Percentiles rank a stretch among this genome's conserved stretches.
phyloP scores from a whole-genome alignment of 2,888 invertebrate species.

The Caenorhabditis becei region DNA sequence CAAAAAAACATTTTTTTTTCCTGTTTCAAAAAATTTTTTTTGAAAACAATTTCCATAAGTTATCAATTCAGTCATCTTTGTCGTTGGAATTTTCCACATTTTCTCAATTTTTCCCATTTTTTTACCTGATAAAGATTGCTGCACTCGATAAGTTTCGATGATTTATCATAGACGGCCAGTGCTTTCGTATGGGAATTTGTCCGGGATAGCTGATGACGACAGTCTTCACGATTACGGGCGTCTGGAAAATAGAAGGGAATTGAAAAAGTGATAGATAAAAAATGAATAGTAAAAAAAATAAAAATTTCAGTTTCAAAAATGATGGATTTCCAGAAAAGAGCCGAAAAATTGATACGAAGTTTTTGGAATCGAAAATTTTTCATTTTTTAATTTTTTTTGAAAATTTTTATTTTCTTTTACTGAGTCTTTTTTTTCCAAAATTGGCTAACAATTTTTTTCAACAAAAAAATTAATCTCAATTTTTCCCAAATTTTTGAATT shows the following conservation, averaged over 20 bases:
- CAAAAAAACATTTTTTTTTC: too few species aligned
- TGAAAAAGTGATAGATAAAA: too few species aligned
- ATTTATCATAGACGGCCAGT: conserved; percentile 77
- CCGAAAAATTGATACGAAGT: neutral
- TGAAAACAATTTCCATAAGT: too few species aligned
- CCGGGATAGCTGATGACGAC: conserved; percentile 69
- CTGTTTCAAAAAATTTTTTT: too few species aligned
- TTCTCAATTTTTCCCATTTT: neutral
- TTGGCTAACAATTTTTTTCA: neutral
- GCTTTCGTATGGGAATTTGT: conserved; percentile 79
- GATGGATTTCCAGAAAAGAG: neutral
- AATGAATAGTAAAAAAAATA: too few species aligned
- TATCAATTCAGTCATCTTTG: too few species aligned
- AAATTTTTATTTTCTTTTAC: neutral
- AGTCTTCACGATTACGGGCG: conserved; percentile 66
- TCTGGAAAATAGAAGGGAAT: conserved; percentile 64
- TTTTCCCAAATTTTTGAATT: too few species aligned
- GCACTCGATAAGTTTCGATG: conserved; percentile 79
- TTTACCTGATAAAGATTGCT: conserved; percentile 72
- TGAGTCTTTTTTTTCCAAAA: neutral
- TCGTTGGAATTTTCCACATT: neutral
- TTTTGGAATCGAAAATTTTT: neutral
- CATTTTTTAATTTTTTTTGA: neutral
- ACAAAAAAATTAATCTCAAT: too few species aligned
- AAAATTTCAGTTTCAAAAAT: neutral